Conservation (phyloP, 2,797 vertebrate genomes). For the Eurystomus glaucurus region DNA sequence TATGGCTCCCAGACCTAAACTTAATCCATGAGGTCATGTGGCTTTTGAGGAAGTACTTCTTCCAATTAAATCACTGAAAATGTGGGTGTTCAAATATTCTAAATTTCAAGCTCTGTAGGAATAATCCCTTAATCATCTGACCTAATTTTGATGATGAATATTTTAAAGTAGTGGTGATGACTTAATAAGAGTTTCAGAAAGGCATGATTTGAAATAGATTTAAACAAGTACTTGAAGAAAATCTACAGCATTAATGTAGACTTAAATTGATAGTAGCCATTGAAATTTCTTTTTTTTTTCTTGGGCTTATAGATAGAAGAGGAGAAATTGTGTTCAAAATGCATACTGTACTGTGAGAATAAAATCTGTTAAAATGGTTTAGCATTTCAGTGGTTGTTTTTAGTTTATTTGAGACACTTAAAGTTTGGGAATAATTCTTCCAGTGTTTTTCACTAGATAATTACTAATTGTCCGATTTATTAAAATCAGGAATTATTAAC, state of each 20-base stretch:
- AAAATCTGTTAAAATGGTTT: neutral
- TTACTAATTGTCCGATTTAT: conserved; percentile 25
- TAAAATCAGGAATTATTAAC: conserved; percentile 3
- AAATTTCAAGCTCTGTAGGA: conserved; percentile 61
- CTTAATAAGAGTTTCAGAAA: conserved; percentile 71
- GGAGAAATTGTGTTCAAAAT: neutral
- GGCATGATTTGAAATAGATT: conserved; percentile 65
- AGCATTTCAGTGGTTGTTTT: neutral
- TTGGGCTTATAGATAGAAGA: neutral
- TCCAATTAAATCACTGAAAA: conserved; percentile 20
- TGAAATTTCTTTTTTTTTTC: conserved; percentile 45
- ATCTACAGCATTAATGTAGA: conserved; percentile 56
- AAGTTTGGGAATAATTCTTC: neutral
- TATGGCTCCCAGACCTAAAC: neutral
- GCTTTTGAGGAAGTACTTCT: conserved; percentile 35
- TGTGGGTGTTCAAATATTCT: conserved; percentile 37
- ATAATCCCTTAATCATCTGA: conserved; percentile 74
- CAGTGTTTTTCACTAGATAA: conserved; percentile 16
- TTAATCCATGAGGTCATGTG: neutral
- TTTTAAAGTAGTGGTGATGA: conserved; percentile 73
- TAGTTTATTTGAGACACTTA: conserved; percentile 26
- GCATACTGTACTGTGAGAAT: neutral
- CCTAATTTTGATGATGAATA: conserved; percentile 74
- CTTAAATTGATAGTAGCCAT: conserved; percentile 55
- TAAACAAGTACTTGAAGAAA: conserved; percentile 71